Base-by-base conservation (phyloP, 2,888 invertebrate species). In the Trichopria drosophilae region DNA sequence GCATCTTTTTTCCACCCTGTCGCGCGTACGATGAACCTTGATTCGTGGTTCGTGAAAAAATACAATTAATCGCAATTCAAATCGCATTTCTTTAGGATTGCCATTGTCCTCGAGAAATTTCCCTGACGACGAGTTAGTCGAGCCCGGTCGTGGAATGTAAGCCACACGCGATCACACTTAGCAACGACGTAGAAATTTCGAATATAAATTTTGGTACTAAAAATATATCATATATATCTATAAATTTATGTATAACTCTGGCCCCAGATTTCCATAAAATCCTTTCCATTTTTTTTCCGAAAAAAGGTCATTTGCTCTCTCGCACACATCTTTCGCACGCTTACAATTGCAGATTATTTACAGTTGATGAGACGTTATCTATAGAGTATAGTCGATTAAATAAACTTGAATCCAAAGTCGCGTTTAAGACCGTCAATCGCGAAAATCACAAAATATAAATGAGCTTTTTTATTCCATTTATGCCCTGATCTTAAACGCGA, bases 131-230 rank as follows among this genome's bases (percentile, higher is more conserved):
- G 53, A 48, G 51, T 12, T 42, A 53, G 53, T 56, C 53, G 53
- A 56, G 58, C 58, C 61, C 61, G 62, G 63, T 67, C 67, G 72
- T 70, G 72, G 73, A 74, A 74, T 74, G 72, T 74, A 68, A 71
- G 66, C 71, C 71, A 71, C 72, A 69, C 37, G 37, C 53, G 51
- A 67, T 67, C 66, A 64, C 64, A 67, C 61, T 62, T 65, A 65
- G 63, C 66, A 71, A 71, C 68, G 66, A 71, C 66, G 63, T 71
- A 72, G 67, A 73, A 74, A 73, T 73, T 73, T 74, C 64, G 69
- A 72, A 68, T 74, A 73, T 73, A 73, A 73, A 73, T 74, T 73
- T 75, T 71, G 68, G 68, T 73, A 72, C 63, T 73, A 72, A 73
- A n/a, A 74, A 72, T 68, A 73, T 72, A 71, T 55, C 36, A 20